Conservation (phyloP, 2,888 invertebrate genomes). For the Osmoderma eremita region DNA sequence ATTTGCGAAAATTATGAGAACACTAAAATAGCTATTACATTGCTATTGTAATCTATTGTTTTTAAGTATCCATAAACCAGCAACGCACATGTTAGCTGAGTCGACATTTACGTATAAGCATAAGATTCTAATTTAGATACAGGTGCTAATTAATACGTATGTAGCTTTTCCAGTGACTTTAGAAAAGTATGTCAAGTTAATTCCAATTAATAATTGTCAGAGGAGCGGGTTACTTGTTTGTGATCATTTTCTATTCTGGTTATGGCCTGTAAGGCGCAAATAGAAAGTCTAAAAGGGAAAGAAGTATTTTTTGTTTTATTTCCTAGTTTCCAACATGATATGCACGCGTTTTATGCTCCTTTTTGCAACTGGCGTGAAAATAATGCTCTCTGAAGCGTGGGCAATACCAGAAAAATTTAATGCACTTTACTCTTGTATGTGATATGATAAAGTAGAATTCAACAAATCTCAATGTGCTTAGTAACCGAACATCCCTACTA, state of each 20-base stretch:
- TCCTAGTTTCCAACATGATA: constrained; percentile 2
- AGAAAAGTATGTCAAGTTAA: constrained; percentile 27
- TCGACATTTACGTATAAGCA: too few relatives aligned
- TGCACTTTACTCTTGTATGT: too few relatives aligned
- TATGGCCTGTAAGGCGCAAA: constrained; percentile 8
- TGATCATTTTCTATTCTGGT: constrained; percentile 24
- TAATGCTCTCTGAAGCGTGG: too few relatives aligned
- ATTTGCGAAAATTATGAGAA: constrained; percentile 1
- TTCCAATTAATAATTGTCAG: constrained; percentile 19
- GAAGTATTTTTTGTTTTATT: constrained; percentile 1
- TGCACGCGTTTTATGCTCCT: background rate
- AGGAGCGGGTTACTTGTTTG: background rate
- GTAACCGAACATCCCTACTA: too few relatives aligned
- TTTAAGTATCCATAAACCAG: background rate
- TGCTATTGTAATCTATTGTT: background rate
- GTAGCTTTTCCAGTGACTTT: background rate
- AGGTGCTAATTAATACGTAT: background rate
- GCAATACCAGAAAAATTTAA: too few relatives aligned
- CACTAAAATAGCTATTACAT: constrained; percentile 16
- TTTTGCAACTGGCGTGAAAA: background rate
- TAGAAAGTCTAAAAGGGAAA: constrained; percentile 31
- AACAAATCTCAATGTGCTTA: too few relatives aligned
- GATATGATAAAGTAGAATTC: too few relatives aligned
- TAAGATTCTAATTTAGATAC: constrained; percentile 5
- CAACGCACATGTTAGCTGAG: background rate